These are phyloP conservation scores for Holocentrus rufus DNA, from an alignment of 2,797 vertebrate genomes.

Conservation along the genomic window DNA sequence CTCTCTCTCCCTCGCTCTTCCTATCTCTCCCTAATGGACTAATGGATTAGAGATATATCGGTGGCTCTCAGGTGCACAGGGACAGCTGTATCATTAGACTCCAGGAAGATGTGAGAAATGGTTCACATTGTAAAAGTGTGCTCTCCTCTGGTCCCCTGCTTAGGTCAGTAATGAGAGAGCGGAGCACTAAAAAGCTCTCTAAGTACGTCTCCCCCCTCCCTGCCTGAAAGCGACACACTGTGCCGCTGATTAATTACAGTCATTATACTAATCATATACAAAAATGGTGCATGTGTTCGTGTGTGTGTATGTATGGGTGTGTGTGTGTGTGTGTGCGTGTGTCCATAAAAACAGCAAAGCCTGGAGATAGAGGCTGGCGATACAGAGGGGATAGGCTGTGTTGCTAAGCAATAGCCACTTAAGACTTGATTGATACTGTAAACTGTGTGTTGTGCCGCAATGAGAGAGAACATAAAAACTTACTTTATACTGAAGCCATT, in stretches of 20 bases:
- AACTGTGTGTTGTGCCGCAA: constrained; percentile 40
- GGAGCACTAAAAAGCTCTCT: constrained; percentile 59
- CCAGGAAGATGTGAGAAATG: constrained; percentile 65
- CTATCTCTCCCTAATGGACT: constrained; percentile 57
- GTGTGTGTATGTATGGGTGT: constrained; percentile 14
- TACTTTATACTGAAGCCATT: constrained; percentile 40
- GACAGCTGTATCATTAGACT: constrained; percentile 65
- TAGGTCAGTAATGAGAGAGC: constrained; percentile 61
- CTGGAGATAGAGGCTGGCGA: too few species aligned
- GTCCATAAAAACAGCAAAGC: constrained; percentile 47
- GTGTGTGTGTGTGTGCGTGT: constrained; percentile 10
- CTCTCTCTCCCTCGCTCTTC: constrained; percentile 9
- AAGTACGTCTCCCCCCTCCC: constrained; percentile 23
- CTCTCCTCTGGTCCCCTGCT: constrained; percentile 57
- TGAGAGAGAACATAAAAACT: constrained; percentile 47
- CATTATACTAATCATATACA: constrained; percentile 72
- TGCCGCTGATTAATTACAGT: constrained; percentile 72
- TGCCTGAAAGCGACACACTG: constrained; percentile 49
- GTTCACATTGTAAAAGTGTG: constrained; percentile 46
- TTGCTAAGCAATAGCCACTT: constrained; percentile 76
- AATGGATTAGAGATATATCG: constrained; percentile 50
- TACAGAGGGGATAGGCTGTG: constrained; percentile 42
- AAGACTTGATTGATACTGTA: constrained; percentile 60
- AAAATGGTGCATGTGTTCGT: constrained; percentile 38
- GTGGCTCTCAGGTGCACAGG: constrained; percentile 55